Evolutionary conservation across 2,888 invertebrate species (phyloP).

Genomic region (Steromphala cineraria): DNA sequence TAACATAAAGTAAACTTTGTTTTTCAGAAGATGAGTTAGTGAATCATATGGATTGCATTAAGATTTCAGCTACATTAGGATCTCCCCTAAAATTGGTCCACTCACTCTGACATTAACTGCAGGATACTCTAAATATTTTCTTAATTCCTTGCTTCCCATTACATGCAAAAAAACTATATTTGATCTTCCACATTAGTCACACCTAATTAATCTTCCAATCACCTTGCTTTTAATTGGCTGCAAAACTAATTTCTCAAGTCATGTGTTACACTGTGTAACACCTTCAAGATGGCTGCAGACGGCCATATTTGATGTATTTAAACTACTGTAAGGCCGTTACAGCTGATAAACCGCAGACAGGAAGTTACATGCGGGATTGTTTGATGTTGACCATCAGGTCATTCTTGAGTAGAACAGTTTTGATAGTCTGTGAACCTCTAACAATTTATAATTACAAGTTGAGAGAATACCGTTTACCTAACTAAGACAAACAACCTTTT

Average conservation of each 20-base stretch:
- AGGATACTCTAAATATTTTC: neutral
- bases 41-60: too few species aligned
- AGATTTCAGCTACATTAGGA: too few species aligned
- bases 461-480: too few species aligned
- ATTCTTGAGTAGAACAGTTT: too few species aligned
- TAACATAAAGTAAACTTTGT: too few species aligned
- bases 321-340: neutral
- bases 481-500: too few species aligned
- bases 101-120: too few species aligned
- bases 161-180: neutral
- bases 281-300: neutral
- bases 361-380: neutral
- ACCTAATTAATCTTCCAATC: neutral
- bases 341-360: neutral
- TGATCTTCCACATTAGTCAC: neutral
- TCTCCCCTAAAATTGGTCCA: too few species aligned
- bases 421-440: too few species aligned
- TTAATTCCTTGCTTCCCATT: neutral
- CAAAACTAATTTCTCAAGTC: neutral
- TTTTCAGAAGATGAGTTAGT: too few species aligned
- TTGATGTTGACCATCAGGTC: too few species aligned
- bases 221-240: neutral
- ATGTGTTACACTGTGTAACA: neutral
- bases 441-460: too few species aligned
- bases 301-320: neutral